Conservation (phyloP, 2,888 invertebrate species). For the Oxytorus armatus region DNA sequence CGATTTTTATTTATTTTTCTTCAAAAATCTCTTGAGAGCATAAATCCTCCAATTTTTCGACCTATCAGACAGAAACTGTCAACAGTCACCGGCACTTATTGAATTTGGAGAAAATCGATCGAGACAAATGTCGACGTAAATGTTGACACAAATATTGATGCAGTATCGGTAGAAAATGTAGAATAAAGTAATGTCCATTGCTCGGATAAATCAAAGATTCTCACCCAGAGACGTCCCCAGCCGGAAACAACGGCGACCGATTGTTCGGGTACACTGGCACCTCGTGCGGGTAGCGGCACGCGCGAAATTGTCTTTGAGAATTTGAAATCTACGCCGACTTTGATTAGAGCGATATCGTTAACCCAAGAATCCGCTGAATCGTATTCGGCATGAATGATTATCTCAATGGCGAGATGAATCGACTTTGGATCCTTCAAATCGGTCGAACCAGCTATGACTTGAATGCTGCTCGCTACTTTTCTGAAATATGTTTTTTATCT, state of each 20-base stretch:
- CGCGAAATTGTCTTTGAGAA: slow-evolving; percentile 83
- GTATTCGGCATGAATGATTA: neutral
- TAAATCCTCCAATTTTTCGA: too few species aligned
- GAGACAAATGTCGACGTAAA: too few species aligned
- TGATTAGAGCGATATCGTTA: slow-evolving; percentile 78
- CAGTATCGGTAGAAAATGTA: too few species aligned
- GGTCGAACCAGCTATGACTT: slow-evolving; percentile 72
- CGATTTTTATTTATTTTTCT: too few species aligned
- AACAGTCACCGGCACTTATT: too few species aligned
- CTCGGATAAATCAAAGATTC: slow-evolving; percentile 3
- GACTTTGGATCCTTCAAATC: slow-evolving; percentile 45
- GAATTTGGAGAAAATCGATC: too few species aligned
- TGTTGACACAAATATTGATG: too few species aligned
- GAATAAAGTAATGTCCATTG: too few species aligned
- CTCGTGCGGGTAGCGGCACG: slow-evolving; percentile 83
- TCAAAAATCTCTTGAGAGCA: too few species aligned
- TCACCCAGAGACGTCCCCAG: slow-evolving; percentile 78
- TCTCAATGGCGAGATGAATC: slow-evolving; percentile 6
- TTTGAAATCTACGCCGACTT: slow-evolving; percentile 80
- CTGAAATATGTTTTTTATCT: neutral
- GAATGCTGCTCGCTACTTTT: neutral
- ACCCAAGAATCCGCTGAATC: slow-evolving; percentile 13
- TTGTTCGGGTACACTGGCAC: slow-evolving; percentile 64
- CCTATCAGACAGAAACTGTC: too few species aligned
- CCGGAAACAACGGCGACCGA: slow-evolving; percentile 75